Percentiles rank a stretch among this genome's conserved stretches.
Evolutionary conservation across 2,888 invertebrate genomes (phyloP).

Genomic region (Acronicta alni): DNA sequence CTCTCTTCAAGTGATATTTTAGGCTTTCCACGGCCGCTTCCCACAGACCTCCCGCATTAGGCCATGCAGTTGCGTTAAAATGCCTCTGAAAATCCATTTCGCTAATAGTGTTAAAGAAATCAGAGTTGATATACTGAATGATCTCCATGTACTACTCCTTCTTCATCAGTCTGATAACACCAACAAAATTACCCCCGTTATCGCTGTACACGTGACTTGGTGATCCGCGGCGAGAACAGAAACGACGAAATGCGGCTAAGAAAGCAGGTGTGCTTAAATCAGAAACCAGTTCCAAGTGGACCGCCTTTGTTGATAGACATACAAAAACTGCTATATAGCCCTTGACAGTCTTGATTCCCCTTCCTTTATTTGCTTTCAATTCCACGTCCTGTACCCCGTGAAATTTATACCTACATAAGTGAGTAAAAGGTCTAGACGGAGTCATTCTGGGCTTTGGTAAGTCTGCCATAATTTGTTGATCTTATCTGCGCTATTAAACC

Average conservation of each 20-base stretch:
- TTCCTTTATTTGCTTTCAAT: conserved; percentile 1
- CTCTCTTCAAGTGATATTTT: not conserved
- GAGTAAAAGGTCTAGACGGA: too few relatives aligned
- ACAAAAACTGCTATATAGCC: not conserved
- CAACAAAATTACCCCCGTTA: not conserved
- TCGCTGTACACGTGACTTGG: not conserved
- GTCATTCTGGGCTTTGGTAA: conserved; percentile 1
- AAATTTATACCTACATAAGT: not conserved
- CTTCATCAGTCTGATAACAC: not conserved
- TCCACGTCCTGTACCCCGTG: not conserved
- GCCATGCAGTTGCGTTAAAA: not conserved
- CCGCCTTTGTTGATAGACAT: not conserved
- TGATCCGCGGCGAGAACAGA: not conserved
- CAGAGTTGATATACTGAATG: not conserved
- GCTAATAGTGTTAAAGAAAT: not conserved
- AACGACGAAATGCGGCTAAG: not conserved
- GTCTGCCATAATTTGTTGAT: not conserved
- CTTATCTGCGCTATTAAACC: not conserved
- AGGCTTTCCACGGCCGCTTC: not conserved
- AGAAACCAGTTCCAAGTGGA: conserved; percentile 3
- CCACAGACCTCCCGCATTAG: not conserved
- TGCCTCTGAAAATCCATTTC: not conserved
- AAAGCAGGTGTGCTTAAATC: conserved; percentile 4
- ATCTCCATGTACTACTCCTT: not conserved
- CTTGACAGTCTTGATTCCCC: conserved; percentile 2